Conservation (phyloP, 2,888 invertebrate genomes). For the Chymomyza fuscimana region DNA sequence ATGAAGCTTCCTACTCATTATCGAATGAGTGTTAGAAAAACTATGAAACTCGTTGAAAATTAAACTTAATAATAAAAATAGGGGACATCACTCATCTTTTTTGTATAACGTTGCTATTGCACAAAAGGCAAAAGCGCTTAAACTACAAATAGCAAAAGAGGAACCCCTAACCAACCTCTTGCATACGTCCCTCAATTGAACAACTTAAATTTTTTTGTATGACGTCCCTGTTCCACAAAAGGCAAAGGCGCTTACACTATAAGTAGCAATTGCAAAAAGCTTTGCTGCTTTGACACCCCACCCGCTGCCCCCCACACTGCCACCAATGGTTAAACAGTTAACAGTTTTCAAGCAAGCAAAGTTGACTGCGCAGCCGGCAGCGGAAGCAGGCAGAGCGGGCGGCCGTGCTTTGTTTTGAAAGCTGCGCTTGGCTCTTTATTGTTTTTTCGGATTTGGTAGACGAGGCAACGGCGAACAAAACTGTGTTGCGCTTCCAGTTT, state of each 20-base stretch:
- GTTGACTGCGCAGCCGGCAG: background rate
- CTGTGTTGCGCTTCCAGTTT: slow-evolving; percentile 37
- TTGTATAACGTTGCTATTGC: no score
- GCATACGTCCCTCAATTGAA: no score
- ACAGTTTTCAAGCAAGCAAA: background rate
- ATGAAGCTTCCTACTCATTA: no score
- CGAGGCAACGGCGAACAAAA: slow-evolving; percentile 19
- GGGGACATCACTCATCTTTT: no score
- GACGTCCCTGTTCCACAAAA: background rate
- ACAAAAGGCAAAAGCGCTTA: no score
- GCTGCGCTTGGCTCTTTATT: slow-evolving; percentile 33
- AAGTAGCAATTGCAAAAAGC: background rate
- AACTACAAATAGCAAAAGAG: no score
- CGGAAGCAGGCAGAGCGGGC: background rate
- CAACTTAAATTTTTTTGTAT: background rate
- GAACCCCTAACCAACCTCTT: no score
- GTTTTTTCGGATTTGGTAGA: slow-evolving; percentile 26
- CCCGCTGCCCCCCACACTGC: no score
- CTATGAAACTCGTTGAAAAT: no score
- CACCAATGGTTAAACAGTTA: background rate
- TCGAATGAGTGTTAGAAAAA: no score
- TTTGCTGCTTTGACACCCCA: background rate
- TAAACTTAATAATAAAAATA: no score
- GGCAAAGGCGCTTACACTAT: background rate
- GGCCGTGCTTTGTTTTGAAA: slow-evolving; percentile 18